A percentile compares a stretch with the other conserved stretches of the same genome.
phyloP scores from a whole-genome alignment of 2,888 invertebrate genomes.

The Helobdella robusta region DNA sequence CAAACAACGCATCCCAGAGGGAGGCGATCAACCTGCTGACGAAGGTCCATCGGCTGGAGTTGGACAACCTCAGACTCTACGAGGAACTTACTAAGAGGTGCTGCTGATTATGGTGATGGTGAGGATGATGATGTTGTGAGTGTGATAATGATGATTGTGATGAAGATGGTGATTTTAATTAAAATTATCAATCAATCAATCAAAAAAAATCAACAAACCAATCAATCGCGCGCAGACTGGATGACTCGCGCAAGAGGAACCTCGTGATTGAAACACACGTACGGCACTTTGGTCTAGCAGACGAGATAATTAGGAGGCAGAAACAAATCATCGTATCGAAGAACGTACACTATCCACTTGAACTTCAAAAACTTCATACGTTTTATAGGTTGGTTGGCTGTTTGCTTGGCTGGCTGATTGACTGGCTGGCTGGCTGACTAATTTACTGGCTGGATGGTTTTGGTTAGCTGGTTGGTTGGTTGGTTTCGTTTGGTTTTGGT shows the following conservation, averaged over 20 bases:
- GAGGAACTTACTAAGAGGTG: constrained; percentile 9
- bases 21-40: constrained; percentile 78
- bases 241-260: constrained; percentile 3
- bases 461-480: too few relatives aligned
- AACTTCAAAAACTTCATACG: constrained; percentile 10
- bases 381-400: constrained; percentile 10
- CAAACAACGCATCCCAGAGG: constrained; percentile 55
- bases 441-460: background rate
- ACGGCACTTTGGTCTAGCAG: constrained; percentile 2
- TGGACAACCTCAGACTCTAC: constrained; percentile 57
- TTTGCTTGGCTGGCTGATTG: background rate
- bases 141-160: too few relatives aligned
- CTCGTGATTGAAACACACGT: constrained; percentile 1
- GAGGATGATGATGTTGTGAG: too few relatives aligned
- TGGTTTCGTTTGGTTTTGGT: too few relatives aligned
- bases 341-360: background rate
- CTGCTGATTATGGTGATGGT: too few relatives aligned
- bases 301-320: constrained; percentile 14
- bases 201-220: too few relatives aligned
- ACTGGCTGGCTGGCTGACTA: background rate
- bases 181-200: too few relatives aligned
- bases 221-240: background rate
- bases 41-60: constrained; percentile 83
- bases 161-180: too few relatives aligned
- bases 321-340: constrained; percentile 8